Evolutionary conservation across 2,888 invertebrate genomes (phyloP), one percentile per base, ranked within the genome.

Genomic region (Dione vanillae): DNA sequence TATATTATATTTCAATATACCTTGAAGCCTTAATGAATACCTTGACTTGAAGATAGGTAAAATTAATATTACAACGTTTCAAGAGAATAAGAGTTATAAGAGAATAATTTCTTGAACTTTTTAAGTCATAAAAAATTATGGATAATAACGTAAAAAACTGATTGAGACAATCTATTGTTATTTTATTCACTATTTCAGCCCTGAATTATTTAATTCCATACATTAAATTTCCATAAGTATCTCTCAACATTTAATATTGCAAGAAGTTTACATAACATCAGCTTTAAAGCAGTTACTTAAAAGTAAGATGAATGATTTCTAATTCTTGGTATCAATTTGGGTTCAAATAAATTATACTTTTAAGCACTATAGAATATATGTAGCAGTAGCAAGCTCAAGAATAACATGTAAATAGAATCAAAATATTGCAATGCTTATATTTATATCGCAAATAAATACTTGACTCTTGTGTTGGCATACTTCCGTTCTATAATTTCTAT

Each of bases 401-500:
- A 61, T 37, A 56, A 56, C 10, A 45, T 11, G n/a, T 43, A 27
- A 5, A 61, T 41, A 37, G 16, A 64, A 35, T 19, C 27, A 27
- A 27, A 27, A 27, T 27, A 27, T 27, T 27, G 27, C 27, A 5
- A 27, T 27, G 27, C 5, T 27, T 27, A 27, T 27, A 27, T 27
- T 27, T 27, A 27, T 27, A 27, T 27, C 27, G 27, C 27, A 27
- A 27, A 27, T 27, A 27, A 27, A 27, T 27, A 5, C 16, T 64
- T 64, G 47, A 37, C 47, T 49, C 16, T 37, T 49, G 49, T 37
- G 37, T 27, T 64, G 47, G 49, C 49, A 49, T 12, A 49, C 64
- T 64, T 49, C 49, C 47, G 49, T 45, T 40, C 16, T 19, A 64
- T 37, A 49, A 47, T 47, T 64, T 49, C 64, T 64, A 37, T 64